Conservation (phyloP, 1,140 invertebrate genomes). For the Monochamus saltuarius region DNA sequence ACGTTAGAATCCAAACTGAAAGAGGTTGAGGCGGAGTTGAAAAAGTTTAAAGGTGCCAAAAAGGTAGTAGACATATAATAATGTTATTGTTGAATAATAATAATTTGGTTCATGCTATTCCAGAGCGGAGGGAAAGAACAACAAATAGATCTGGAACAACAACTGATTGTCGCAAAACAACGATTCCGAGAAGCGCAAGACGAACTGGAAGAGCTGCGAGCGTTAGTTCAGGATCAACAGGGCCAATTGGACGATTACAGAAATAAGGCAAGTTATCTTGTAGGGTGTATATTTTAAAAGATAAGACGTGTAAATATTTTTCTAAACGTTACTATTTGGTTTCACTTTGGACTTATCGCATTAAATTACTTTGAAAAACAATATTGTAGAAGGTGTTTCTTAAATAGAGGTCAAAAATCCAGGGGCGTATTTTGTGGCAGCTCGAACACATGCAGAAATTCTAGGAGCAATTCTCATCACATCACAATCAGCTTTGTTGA, state of each 20-base stretch:
- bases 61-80: neutral
- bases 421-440: no score
- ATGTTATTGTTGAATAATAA: conserved; percentile 1
- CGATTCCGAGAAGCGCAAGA: conserved; percentile 65
- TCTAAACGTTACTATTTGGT: no score
- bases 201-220: conserved; percentile 67
- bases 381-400: no score
- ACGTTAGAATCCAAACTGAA: conserved; percentile 56
- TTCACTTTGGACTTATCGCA: no score
- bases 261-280: conserved; percentile 65
- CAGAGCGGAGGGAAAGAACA: conserved; percentile 60
- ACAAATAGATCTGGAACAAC: conserved; percentile 65
- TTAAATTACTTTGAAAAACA: no score
- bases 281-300: no score
- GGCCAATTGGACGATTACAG: conserved; percentile 72
- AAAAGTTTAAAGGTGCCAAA: conserved; percentile 45
- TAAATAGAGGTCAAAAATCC: no score
- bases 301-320: no score
- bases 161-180: conserved; percentile 61
- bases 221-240: conserved; percentile 68
- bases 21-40: conserved; percentile 56
- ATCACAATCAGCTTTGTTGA: no score
- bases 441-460: no score
- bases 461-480: no score
- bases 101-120: neutral